Evolutionary conservation across 2,797 vertebrate genomes (phyloP), one percentile per base, ranked within the genome.

Genomic region (Crypturellus tataupa): DNA sequence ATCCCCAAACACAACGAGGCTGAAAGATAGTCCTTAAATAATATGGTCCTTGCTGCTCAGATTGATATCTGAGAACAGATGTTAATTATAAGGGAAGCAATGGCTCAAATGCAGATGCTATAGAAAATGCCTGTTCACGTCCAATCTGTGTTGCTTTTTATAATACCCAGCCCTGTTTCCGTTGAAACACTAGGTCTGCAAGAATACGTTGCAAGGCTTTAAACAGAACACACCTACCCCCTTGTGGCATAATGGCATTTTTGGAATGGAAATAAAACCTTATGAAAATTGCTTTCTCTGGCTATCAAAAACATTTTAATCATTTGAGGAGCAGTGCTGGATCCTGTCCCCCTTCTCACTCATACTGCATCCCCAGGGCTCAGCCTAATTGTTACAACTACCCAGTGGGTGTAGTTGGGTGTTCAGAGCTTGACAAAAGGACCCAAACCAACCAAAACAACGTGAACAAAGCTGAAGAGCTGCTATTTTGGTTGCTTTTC

Each of bases 191-290:
- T 96, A 87, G 40, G 27, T 83, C 88, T 87, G 39, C 20, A 93
- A 86, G 51, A 94, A 85, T 79, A 67, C 0, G 0, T 58, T 56
- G 62, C 7, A 51, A 92, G 95, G 76, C 89, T 89, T 97, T 97
- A 72, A 93, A 93, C 95, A 98, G 97, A 98, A 14, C 97, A 91
- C 85, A 97, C 97, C 96, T 97, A 98, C 97, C 97, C 97, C 97
- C 97, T 98, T 98, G 97, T 98, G 98, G 97, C 85, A 96, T 82
- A 96, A 93, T 95, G 93, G 44, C 78, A 94, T 90, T 95, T 96
- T 37, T 92, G 90, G 97, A 96, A 89, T 53, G 85, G 92, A 93
- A 95, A 97, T 87, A 77, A 92, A 89, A 56, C 63, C 23, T 2
- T 85, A 71, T 60, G 49, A 87, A 70, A 96, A 80, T 37, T 89